Percentiles rank a stretch among this genome's conserved stretches.
phyloP scores from a whole-genome alignment of 2,797 vertebrate genomes.

The Hypotaenidia philippensis region DNA sequence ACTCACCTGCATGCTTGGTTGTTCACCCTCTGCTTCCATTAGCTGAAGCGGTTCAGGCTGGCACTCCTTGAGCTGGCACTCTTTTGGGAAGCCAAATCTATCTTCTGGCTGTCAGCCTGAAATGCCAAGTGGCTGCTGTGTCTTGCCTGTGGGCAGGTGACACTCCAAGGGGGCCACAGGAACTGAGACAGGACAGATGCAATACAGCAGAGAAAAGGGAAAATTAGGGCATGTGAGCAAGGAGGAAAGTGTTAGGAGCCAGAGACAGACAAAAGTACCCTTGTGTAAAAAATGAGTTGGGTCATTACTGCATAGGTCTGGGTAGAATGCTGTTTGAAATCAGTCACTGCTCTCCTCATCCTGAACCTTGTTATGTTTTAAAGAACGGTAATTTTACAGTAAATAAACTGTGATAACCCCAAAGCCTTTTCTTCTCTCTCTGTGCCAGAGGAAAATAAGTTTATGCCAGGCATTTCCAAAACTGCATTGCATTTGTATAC shows the following conservation, averaged over 20 bases:
- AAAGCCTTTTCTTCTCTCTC: constrained; percentile 5
- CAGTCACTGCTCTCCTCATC: background rate
- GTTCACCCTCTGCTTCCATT: background rate
- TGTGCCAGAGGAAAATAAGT: background rate
- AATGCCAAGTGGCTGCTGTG: background rate
- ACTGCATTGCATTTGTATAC: background rate
- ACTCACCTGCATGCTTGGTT: background rate
- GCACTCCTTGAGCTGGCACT: background rate
- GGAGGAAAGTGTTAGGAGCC: background rate
- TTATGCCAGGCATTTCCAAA: constrained; percentile 34
- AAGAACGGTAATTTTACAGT: background rate
- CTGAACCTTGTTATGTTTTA: background rate
- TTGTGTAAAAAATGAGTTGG: background rate
- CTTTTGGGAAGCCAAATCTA: background rate
- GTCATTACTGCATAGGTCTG: background rate
- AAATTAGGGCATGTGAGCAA: background rate
- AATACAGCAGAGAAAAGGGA: background rate
- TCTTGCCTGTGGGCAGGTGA: background rate
- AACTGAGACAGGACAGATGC: background rate
- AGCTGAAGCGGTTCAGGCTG: background rate
- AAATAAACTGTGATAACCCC: constrained; percentile 12
- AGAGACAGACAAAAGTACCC: background rate
- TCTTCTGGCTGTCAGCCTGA: background rate
- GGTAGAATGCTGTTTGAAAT: background rate
- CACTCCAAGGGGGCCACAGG: background rate